Percentiles rank a stretch among this genome's conserved stretches.
phyloP scores from a whole-genome alignment of 92 coral and sea anemone genomes.

The Umimayanthus kanabou region DNA sequence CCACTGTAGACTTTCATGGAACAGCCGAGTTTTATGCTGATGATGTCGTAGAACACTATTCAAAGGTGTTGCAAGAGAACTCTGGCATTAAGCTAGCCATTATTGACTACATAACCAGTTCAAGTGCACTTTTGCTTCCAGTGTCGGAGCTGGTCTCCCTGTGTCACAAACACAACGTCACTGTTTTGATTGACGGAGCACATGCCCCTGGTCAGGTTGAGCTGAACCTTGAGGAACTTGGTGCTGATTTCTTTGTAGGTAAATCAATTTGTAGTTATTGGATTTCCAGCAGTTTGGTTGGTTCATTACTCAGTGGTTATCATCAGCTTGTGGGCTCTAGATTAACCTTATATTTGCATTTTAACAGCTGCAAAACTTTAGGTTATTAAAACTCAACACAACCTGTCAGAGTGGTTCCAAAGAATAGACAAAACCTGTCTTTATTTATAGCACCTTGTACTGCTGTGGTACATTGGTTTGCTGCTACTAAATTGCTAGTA shows the following conservation, averaged over 20 bases:
- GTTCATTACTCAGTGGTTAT: neutral
- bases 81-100: slow-evolving; percentile 67
- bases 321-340: neutral
- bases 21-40: slow-evolving; percentile 65
- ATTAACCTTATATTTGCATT: too few species aligned
- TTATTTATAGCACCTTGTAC: too few species aligned
- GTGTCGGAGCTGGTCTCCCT: slow-evolving; percentile 62
- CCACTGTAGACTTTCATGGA: slow-evolving; percentile 72
- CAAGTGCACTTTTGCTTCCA: slow-evolving; percentile 76
- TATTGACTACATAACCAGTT: slow-evolving; percentile 75
- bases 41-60: slow-evolving; percentile 78
- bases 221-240: slow-evolving; percentile 72
- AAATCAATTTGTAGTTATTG: slow-evolving; percentile 16
- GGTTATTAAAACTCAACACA: too few species aligned
- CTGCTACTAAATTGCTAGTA: too few species aligned
- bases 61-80: slow-evolving; percentile 74
- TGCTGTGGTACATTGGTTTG: too few species aligned
- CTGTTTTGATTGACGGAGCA: slow-evolving; percentile 83
- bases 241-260: slow-evolving; percentile 87
- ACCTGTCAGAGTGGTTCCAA: too few species aligned
- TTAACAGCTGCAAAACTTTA: too few species aligned
- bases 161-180: slow-evolving; percentile 63
- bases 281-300: neutral
- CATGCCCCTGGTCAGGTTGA: slow-evolving; percentile 86
- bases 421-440: too few species aligned